Percentiles rank a stretch among this genome's conserved stretches.
These are phyloP conservation scores for Simalia tracyae DNA, from an alignment of 2,797 vertebrate species.

Conservation along the genomic window DNA sequence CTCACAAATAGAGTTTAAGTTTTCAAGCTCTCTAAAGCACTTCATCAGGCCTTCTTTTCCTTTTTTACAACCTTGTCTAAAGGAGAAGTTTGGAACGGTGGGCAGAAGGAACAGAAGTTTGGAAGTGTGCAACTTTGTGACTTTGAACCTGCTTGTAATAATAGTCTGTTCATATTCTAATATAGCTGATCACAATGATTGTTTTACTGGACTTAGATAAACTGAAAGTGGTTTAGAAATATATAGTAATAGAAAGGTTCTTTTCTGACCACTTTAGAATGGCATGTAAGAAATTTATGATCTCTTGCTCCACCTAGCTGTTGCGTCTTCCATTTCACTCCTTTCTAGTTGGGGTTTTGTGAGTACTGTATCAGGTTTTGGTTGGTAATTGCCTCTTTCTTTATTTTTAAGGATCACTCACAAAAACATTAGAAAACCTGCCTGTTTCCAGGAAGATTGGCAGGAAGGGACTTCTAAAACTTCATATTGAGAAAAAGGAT, in stretches of 20 bases:
- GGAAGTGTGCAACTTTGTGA: neutral
- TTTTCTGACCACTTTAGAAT: conserved; percentile 1
- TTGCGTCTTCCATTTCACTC: neutral
- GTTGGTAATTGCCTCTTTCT: conserved; percentile 6
- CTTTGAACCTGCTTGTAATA: neutral
- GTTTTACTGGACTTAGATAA: neutral
- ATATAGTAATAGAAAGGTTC: neutral
- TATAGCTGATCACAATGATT: neutral
- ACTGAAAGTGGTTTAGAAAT: neutral
- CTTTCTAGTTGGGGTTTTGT: neutral
- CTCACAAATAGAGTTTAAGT: neutral
- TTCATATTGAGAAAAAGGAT: conserved; percentile 52
- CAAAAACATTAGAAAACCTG: rapidly evolving
- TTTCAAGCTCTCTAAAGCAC: neutral
- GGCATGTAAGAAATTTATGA: conserved; percentile 5
- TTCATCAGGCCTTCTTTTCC: neutral
- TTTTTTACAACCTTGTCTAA: neutral
- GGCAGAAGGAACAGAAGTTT: neutral
- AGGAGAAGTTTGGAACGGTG: neutral
- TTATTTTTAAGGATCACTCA: conserved; percentile 22
- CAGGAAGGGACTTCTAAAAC: conserved; percentile 42
- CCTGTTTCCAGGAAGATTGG: neutral
- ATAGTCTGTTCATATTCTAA: neutral
- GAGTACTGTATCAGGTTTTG: neutral
- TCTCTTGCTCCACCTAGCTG: conserved; percentile 33